Conservation (phyloP, 2,797 vertebrate species). For the Danionella dracula region DNA sequence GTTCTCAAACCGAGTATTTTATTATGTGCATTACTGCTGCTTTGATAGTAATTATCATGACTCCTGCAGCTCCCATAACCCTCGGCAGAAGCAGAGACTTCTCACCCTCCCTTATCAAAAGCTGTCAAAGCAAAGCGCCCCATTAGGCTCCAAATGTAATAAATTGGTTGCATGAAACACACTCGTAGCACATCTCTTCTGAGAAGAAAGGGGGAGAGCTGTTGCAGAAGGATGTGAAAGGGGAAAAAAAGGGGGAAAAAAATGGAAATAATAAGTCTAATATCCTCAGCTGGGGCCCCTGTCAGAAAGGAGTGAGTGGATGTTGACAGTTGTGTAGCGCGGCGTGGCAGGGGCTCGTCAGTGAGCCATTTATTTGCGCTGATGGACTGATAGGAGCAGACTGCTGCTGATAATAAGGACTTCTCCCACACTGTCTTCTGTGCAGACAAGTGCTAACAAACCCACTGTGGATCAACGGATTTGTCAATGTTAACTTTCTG, state of each 20-base stretch:
- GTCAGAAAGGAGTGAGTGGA: slow-evolving; percentile 33
- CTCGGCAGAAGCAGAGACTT: slow-evolving; percentile 36
- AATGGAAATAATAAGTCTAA: slow-evolving; percentile 35
- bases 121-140: slow-evolving; percentile 44
- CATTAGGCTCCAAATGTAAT: slow-evolving; percentile 50
- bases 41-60: slow-evolving; percentile 49
- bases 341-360: slow-evolving; percentile 36
- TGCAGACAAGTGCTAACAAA: slow-evolving; percentile 32
- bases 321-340: slow-evolving; percentile 40
- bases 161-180: slow-evolving; percentile 46
- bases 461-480: slow-evolving; percentile 23
- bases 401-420: slow-evolving; percentile 29
- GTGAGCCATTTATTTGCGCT: slow-evolving; percentile 41
- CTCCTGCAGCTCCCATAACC: slow-evolving; percentile 43
- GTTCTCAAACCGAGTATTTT: slow-evolving; percentile 39
- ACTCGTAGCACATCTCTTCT: slow-evolving; percentile 37
- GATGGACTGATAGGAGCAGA: slow-evolving; percentile 40
- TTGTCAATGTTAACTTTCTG: slow-evolving; percentile 39
- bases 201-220: slow-evolving; percentile 19
- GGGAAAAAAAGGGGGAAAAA: background rate
- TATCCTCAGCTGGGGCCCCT: slow-evolving; percentile 34
- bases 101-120: slow-evolving; percentile 45
- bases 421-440: slow-evolving; percentile 35
- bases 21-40: slow-evolving; percentile 42
- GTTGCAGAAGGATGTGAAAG: slow-evolving; percentile 13